Evolutionary conservation across 1,140 invertebrate species (phyloP), one percentile per base, ranked within the genome.

Genomic region (Nixonia krombeini): DNA sequence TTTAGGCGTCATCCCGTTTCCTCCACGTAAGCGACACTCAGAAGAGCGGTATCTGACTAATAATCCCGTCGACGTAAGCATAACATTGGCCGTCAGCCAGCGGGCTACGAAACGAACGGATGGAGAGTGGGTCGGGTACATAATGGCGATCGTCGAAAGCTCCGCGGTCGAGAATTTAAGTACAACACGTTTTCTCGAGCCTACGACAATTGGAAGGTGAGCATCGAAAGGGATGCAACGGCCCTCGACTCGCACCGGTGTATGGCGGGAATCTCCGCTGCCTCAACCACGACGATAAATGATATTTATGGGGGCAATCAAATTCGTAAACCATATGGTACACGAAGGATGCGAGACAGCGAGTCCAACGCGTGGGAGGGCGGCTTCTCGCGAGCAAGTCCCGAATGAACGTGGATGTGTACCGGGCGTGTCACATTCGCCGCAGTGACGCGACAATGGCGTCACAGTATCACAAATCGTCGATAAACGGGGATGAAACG

Each of bases 271-370:
- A n/a, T n/a, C n/a, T n/a, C n/a, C n/a, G n/a, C n/a, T n/a, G n/a
- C n/a, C n/a, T n/a, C n/a, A n/a, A n/a, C n/a, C n/a, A n/a, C n/a
- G n/a, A n/a, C n/a, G n/a, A 8, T n/a, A n/a, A n/a, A 38, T 41
- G 61, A 79, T 80, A 76, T 79, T 80, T 80, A 80, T 77, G 67
- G 70, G 55, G 41, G 74, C 78, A 79, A 80, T 80, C 79, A 79
- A 80, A 80, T 75, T 76, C 69, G 53, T 67, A 40, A 46, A 72
- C n/a, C n/a, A n/a, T n/a, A n/a, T n/a, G n/a, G n/a, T n/a, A n/a
- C n/a, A n/a, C n/a, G 76, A 73, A 76, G 75, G 71, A 72, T 69
- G 64, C 50, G 44, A 55, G 51, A 52, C 47, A 33, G 57, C 45
- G 55, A 58, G 13, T 35, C n/a, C 21, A 40, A 16, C 26, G 18